Conservation (phyloP, 2,888 invertebrate genomes). For the Pocota personata region DNA sequence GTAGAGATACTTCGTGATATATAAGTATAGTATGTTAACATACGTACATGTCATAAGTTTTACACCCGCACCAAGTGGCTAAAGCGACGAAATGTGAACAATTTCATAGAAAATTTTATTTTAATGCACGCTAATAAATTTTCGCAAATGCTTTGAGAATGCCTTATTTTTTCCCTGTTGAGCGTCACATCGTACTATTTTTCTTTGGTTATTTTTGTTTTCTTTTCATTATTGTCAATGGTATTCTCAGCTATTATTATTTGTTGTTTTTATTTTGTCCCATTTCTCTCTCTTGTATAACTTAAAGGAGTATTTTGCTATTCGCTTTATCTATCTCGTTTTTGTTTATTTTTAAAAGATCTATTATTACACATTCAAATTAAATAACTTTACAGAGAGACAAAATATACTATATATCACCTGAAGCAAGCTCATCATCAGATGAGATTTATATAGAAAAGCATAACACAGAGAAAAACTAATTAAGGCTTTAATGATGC, state of each 20-base stretch:
- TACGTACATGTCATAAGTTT: background rate
- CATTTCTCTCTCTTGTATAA: background rate
- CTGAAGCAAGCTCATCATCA: constrained; percentile 31
- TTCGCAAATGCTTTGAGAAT: constrained; percentile 10
- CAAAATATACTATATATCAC: constrained; percentile 49
- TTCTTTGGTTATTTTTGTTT: background rate
- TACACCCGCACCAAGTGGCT: background rate
- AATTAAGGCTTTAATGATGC: constrained; percentile 47
- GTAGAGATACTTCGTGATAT: too few relatives aligned
- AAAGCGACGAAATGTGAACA: background rate
- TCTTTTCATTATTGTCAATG: constrained; percentile 30
- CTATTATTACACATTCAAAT: constrained; percentile 71
- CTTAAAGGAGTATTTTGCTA: background rate
- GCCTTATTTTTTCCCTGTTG: background rate
- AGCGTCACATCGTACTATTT: background rate
- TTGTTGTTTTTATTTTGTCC: constrained; percentile 15
- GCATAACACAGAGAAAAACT: background rate
- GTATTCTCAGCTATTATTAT: constrained; percentile 26
- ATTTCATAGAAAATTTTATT: background rate
- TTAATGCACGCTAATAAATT: background rate
- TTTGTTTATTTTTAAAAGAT: constrained; percentile 58
- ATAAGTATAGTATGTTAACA: too few relatives aligned
- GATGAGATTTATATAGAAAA: constrained; percentile 22
- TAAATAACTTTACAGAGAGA: constrained; percentile 47
- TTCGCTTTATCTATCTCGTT: constrained; percentile 8